Base-by-base conservation (phyloP, 2,797 vertebrate genomes). In the Melanotaenia trifasciata region DNA sequence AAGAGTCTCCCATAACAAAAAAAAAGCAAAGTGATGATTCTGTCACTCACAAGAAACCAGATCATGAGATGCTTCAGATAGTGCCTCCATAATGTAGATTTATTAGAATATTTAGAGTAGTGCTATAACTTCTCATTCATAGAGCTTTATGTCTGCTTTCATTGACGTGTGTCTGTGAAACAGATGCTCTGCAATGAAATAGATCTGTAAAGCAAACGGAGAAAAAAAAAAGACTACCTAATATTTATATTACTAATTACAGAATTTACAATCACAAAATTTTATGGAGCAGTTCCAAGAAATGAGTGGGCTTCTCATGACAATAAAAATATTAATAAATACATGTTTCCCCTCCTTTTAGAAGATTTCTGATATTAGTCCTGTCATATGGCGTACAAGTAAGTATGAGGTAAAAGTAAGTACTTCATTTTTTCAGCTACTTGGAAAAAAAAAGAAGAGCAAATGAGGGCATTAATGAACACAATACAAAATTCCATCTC, bases 231-330 rank as follows among this genome's bases (percentile, higher is more conserved):
- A 71, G 30, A 40, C 91, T 94, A 94, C 78, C 87, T 93, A 89
- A 74, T 93, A 92, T 94, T 95, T 93, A 94, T 94, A 95, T 94
- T 93, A 94, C 84, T 94, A 95, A 94, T 93, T 94, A 95, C 93
- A 94, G 91, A 91, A 94, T 93, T 90, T 93, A 90, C 89, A 94
- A 68, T 90, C 89, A 92, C 90, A 90, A 83, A 88, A 85, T 83
- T 72, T 89, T 69, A 87, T 78, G 77, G 82, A 87, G 82, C 85
- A 87, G 70, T 87, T 90, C 76, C 87, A 89, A 82, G 80, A 84
- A 73, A 81, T 63, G 26, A 79, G 57, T 69, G 58, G 69, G 56
- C 78, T 78, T 86, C 81, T 87, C 76, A 73, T 58, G 74, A 89
- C 85, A 83, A 86, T 86, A 90, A 88, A 86, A 87, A 86, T 90